Evolutionary conservation across 2,797 vertebrate species (phyloP).

Genomic region (Cryptoprocta ferox): DNA sequence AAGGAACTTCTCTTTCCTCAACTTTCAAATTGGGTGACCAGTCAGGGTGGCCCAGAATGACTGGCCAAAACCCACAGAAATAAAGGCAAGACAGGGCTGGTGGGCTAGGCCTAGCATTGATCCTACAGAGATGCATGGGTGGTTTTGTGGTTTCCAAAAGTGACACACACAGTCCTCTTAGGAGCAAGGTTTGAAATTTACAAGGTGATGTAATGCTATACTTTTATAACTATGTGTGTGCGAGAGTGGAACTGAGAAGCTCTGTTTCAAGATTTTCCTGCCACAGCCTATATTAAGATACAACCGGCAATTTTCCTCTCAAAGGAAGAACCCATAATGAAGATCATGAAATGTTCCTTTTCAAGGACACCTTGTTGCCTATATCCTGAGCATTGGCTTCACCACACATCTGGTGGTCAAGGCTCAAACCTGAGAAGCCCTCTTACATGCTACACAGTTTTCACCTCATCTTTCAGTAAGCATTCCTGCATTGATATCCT

Average conservation of each 20-base stretch:
- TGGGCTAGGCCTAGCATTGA: neutral
- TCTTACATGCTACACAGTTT: neutral
- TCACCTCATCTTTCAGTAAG: neutral
- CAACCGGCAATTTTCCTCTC: neutral
- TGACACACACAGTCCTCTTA: neutral
- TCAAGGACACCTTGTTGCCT: neutral
- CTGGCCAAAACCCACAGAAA: neutral
- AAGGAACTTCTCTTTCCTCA: neutral
- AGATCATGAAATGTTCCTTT: neutral
- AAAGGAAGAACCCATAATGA: neutral
- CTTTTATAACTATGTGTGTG: neutral
- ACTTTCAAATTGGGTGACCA: neutral
- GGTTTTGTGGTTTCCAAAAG: neutral
- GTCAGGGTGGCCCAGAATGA: neutral
- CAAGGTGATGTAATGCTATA: neutral
- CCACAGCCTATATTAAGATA: neutral
- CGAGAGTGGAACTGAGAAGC: neutral
- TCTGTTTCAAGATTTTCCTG: conserved; percentile 42
- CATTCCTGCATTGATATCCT: neutral
- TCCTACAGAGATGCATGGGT: neutral
- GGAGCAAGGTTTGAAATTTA: neutral
- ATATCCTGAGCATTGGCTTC: neutral
- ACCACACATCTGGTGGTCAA: neutral
- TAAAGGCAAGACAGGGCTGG: neutral
- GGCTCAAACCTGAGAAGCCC: neutral